phyloP scores from a whole-genome alignment of 2,888 invertebrate genomes.

The Perithous albicinctus region DNA sequence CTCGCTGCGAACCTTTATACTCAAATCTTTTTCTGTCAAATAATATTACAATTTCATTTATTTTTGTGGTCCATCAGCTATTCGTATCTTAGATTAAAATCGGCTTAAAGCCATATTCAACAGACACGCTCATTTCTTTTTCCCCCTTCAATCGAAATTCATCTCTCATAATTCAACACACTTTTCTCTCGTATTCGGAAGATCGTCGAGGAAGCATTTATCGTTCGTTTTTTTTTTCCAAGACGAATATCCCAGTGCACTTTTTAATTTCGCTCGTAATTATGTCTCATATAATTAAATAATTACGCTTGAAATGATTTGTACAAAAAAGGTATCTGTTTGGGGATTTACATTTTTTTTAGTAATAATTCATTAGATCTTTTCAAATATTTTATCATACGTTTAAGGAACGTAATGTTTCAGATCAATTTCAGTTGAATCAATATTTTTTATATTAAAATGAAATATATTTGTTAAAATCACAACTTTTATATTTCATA shows the following conservation, averaged over 20 bases:
- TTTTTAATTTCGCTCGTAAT: background rate
- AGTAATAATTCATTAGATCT: too few species aligned
- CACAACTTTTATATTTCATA: too few species aligned
- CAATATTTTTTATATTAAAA: too few species aligned
- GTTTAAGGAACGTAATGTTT: too few species aligned
- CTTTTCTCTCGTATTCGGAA: conserved; percentile 47
- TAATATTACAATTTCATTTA: conserved; percentile 10
- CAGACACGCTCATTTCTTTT: conserved; percentile 25
- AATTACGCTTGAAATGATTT: too few species aligned
- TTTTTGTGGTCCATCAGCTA: conserved; percentile 62
- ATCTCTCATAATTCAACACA: background rate
- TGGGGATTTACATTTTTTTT: too few species aligned
- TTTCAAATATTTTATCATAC: too few species aligned
- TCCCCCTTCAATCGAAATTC: background rate
- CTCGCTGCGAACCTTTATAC: conserved; percentile 43
- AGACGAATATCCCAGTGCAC: background rate
- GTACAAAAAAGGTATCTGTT: too few species aligned
- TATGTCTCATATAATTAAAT: background rate
- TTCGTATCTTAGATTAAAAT: conserved; percentile 44
- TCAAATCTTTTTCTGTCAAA: conserved; percentile 22
- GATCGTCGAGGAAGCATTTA: conserved; percentile 62
- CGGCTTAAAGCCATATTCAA: conserved; percentile 42
- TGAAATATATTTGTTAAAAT: too few species aligned
- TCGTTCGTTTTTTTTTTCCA: conserved; percentile 20
- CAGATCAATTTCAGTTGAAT: too few species aligned